Conservation (phyloP, 2,113 vertebrate genomes). For the Smithornis capensis region DNA sequence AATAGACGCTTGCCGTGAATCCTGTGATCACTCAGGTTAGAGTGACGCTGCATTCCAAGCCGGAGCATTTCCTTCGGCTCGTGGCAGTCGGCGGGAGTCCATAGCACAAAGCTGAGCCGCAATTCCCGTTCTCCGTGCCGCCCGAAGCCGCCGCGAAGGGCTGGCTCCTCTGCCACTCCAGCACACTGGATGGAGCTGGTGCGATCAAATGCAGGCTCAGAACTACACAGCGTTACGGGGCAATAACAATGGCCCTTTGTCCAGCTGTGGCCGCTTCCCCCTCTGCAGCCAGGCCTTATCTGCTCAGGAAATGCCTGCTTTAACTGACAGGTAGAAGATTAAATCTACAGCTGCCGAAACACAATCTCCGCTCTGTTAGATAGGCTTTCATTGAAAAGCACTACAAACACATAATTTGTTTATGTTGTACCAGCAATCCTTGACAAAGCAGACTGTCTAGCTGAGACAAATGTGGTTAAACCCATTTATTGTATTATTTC, state of each 20-base stretch:
- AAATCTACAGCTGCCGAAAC: constrained; percentile 84
- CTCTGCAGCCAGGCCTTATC: constrained; percentile 80
- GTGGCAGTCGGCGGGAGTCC: background rate
- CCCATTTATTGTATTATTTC: constrained; percentile 86
- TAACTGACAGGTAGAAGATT: constrained; percentile 88
- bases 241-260: constrained; percentile 89
- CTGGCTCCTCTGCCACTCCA: constrained; percentile 40
- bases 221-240: constrained; percentile 69
- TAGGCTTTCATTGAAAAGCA: constrained; percentile 77
- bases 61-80: background rate
- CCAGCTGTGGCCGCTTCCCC: constrained; percentile 73
- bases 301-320: constrained; percentile 85
- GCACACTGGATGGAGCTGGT: constrained; percentile 59
- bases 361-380: constrained; percentile 81
- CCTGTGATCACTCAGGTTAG: background rate
- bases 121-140: constrained; percentile 1
- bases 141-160: background rate
- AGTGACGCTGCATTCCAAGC: background rate
- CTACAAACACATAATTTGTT: constrained; percentile 84
- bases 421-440: constrained; percentile 78
- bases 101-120: constrained; percentile 32
- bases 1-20: background rate
- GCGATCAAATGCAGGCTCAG: constrained; percentile 37
- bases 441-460: constrained; percentile 84
- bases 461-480: constrained; percentile 85